Evolutionary conservation across 2,888 invertebrate species (phyloP).

Genomic region (Cybosia mesomella): DNA sequence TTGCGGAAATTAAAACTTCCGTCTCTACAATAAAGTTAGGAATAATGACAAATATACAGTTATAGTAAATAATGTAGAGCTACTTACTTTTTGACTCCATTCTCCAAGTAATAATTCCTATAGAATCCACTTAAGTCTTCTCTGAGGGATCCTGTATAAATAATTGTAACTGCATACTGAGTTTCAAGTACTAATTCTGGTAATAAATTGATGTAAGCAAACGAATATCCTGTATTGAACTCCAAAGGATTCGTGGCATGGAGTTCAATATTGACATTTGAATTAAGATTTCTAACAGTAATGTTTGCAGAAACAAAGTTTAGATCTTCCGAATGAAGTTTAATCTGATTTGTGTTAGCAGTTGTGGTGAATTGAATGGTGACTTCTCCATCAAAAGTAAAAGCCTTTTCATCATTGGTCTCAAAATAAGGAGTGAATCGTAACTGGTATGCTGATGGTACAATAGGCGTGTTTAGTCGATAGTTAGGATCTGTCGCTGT

Average conservation of each 20-base stretch:
- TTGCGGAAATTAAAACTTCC: background rate
- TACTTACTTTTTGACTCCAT: constrained; percentile 82
- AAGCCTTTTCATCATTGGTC: constrained; percentile 68
- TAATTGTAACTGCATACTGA: constrained; percentile 81
- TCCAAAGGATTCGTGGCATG: constrained; percentile 59
- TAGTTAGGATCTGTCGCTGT: constrained; percentile 68
- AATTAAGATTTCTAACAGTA: constrained; percentile 48
- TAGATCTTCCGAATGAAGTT: constrained; percentile 75
- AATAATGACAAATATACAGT: background rate
- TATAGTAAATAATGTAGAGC: too few species aligned
- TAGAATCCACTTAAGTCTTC: constrained; percentile 88
- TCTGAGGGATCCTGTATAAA: constrained; percentile 86
- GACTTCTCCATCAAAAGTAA: constrained; percentile 82
- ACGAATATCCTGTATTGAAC: constrained; percentile 76
- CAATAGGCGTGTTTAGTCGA: constrained; percentile 74
- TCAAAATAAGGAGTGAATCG: constrained; percentile 84
- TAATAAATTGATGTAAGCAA: constrained; percentile 80
- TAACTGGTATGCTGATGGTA: constrained; percentile 85
- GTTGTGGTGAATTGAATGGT: constrained; percentile 71
- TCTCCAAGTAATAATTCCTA: constrained; percentile 85
- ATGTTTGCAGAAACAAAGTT: constrained; percentile 62
- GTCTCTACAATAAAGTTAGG: background rate
- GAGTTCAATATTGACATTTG: constrained; percentile 53
- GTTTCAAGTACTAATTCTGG: constrained; percentile 65
- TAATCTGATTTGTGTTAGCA: constrained; percentile 65